Evolutionary conservation across 2,113 vertebrate genomes (phyloP).

Genomic region (Maccullochella peelii): DNA sequence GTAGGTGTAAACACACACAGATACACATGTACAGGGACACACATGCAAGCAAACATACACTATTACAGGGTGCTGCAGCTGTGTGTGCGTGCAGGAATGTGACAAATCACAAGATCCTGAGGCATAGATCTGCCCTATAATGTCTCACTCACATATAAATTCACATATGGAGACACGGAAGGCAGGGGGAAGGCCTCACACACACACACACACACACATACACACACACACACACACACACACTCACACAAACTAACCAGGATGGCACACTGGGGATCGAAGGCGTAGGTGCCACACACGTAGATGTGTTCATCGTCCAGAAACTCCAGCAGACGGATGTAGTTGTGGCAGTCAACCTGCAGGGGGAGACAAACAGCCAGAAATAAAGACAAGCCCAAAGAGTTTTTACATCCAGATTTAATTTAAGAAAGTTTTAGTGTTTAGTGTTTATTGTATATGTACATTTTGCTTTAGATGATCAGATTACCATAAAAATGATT

Average conservation of each 20-base stretch:
- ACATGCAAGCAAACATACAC: background rate
- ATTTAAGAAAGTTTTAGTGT: background rate
- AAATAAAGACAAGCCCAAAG: background rate
- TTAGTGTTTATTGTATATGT: too few species aligned
- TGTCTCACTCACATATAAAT: background rate
- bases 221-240: background rate
- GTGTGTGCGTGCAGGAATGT: background rate
- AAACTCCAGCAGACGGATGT: slow-evolving; percentile 89
- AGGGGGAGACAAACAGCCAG: slow-evolving; percentile 70
- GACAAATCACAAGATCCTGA: background rate
- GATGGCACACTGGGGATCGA: slow-evolving; percentile 90
- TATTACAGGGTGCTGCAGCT: background rate
- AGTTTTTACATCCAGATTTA: rapidly evolving
- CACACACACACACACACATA: background rate
- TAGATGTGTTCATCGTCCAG: slow-evolving; percentile 85
- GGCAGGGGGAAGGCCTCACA: background rate
- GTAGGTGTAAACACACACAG: slow-evolving; percentile 8
- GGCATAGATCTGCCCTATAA: background rate
- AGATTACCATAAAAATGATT: background rate
- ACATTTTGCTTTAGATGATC: too few species aligned
- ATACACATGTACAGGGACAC: background rate
- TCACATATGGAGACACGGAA: background rate
- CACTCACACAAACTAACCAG: slow-evolving; percentile 85
- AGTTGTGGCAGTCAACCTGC: slow-evolving; percentile 91
- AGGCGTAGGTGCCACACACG: slow-evolving; percentile 91